Conservation (phyloP, 1,140 invertebrate species). For the Drosophila pallidifrons region DNA sequence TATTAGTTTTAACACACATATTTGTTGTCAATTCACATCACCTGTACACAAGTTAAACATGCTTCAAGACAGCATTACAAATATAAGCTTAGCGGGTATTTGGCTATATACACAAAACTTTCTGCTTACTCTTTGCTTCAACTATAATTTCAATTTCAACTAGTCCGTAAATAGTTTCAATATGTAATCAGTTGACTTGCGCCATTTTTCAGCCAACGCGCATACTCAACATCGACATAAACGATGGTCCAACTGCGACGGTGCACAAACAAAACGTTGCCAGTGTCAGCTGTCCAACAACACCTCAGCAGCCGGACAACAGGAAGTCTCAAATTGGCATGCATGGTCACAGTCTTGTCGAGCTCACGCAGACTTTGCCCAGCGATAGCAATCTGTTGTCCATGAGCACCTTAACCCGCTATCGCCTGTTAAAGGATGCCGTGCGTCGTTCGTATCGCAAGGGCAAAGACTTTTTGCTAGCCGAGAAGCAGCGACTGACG, state of each 20-base stretch:
- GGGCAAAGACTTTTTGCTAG: constrained; percentile 67
- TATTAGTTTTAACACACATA: constrained; percentile 57
- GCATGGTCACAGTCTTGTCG: constrained; percentile 43
- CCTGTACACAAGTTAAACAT: constrained; percentile 35
- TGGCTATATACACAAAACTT: constrained; percentile 21
- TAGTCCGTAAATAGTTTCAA: not conserved
- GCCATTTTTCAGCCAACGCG: constrained; percentile 60
- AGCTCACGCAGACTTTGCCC: constrained; percentile 40
- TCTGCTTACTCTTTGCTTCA: constrained; percentile 34
- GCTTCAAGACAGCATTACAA: constrained; percentile 34
- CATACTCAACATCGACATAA: constrained; percentile 63
- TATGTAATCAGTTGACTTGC: constrained; percentile 31
- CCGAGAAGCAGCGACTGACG: constrained; percentile 61
- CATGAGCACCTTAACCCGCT: constrained; percentile 63
- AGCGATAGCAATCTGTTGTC: constrained; percentile 61
- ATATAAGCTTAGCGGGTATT: constrained; percentile 48
- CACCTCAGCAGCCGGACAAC: constrained; percentile 57
- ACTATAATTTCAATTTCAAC: constrained; percentile 28
- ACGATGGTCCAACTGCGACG: constrained; percentile 39
- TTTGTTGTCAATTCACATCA: constrained; percentile 28
- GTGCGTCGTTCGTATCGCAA: constrained; percentile 76
- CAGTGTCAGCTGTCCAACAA: constrained; percentile 71
- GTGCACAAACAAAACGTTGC: constrained; percentile 27
- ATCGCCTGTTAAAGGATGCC: constrained; percentile 69
- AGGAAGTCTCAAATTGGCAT: not conserved